Evolutionary conservation across 2,113 vertebrate species (phyloP), one percentile per base, ranked within the genome.

Genomic region (Toxotes jaculatrix): DNA sequence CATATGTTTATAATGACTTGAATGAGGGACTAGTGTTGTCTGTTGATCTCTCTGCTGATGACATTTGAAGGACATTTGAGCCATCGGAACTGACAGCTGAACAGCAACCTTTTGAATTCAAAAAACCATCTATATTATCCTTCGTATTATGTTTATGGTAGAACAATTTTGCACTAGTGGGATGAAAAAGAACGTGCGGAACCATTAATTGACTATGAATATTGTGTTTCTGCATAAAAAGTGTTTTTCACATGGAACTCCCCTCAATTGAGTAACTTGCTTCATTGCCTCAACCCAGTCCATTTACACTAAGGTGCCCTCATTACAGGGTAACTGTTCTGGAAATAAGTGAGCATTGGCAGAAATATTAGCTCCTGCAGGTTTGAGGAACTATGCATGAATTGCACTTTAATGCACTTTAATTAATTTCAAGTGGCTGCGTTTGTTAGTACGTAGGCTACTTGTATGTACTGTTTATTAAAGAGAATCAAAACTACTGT

Each of bases 371-470:
- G 57, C 60, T 79, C 75, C 63, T 63, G 79, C 77, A 86, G 91
- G 38, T 81, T 74, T 51, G 66, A 86, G 90, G 82, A 92, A 84
- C 84, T 82, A 38, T 74, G 66, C 69, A 82, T 89, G 56, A 78
- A 12, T 55, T 67, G 63, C 43, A 74, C 4, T 71, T 10, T 9
- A 43, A 43, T 43, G 36, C 27, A 27, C 27, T 40, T 76, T 16
- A 72, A 82, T 77, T 21, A 68, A 27, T 69, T 68, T 62, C 43
- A 75, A 76, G 53, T 72, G 74, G 40, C 59, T 88, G 57, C 47
- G 74, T 80, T 38, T 76, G 32, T 40, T 16, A 62, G n/a, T n/a
- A 38, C 67, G 66, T 9, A 19, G 13, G n/a, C 14, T 72, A 8
- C 32, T 34, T 55, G 1, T 70, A 9, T 59, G 14, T 67, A 34